Evolutionary conservation across 2,888 invertebrate species (phyloP).

Genomic region (Eurytoma californica): DNA sequence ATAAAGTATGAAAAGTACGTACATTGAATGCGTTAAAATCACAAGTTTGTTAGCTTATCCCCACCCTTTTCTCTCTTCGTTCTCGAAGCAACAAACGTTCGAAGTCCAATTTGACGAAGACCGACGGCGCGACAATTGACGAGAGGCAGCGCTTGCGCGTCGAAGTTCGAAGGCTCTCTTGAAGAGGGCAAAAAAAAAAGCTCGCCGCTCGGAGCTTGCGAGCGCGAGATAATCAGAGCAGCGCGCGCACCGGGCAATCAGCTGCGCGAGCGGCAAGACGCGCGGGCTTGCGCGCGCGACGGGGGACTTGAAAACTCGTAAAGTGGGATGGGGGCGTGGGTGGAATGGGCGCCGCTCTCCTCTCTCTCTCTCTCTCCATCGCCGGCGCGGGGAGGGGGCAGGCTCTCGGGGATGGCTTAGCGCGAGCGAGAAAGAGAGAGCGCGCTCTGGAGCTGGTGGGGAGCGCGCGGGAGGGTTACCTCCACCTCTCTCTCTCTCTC

Average conservation of each 20-base stretch:
- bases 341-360: slow-evolving; percentile 65
- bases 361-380: not conserved
- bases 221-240: slow-evolving; percentile 42
- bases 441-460: slow-evolving; percentile 21
- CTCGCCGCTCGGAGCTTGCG: not conserved
- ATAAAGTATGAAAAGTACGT: not conserved
- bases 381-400: slow-evolving; percentile 54
- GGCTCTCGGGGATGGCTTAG: slow-evolving; percentile 40
- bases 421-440: slow-evolving; percentile 67
- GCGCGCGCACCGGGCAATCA: slow-evolving; percentile 53
- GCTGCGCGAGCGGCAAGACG: slow-evolving; percentile 50
- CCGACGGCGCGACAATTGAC: slow-evolving; percentile 58
- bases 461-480: slow-evolving; percentile 22
- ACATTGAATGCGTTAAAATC: no score
- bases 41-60: no score
- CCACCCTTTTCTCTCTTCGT: no score
- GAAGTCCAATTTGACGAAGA: slow-evolving; percentile 55
- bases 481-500: not conserved
- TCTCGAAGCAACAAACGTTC: no score
- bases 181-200: not conserved
- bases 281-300: slow-evolving; percentile 47
- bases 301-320: slow-evolving; percentile 55
- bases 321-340: slow-evolving; percentile 74
- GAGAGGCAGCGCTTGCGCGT: slow-evolving; percentile 22
- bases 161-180: not conserved